phyloP scores from a whole-genome alignment of 2,113 vertebrate species.

The Eulemur macaco region DNA sequence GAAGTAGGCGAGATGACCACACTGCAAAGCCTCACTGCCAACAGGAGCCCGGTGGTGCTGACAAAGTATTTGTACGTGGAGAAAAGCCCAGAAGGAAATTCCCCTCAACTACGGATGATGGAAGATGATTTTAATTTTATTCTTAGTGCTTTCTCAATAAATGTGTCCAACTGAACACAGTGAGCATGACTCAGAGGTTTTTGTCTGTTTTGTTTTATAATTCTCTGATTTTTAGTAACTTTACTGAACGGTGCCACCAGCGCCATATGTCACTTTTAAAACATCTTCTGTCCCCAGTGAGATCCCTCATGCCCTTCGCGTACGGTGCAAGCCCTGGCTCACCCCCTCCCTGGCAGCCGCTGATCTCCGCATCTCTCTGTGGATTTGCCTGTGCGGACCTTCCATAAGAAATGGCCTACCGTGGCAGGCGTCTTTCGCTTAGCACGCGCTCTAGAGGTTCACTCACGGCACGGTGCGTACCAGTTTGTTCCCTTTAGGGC shows the following conservation, averaged over 20 bases:
- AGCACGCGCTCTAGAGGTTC: neutral
- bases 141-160: neutral
- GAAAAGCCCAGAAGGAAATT: neutral
- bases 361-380: neutral
- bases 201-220: neutral
- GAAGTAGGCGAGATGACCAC: neutral
- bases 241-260: neutral
- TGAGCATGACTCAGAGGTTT: neutral
- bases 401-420: neutral
- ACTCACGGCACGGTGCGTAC: rapidly evolving
- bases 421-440: neutral
- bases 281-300: neutral
- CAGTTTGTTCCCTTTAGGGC: neutral
- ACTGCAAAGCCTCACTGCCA: neutral
- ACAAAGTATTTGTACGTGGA: neutral
- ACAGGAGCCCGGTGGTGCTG: neutral
- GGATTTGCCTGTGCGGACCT: neutral
- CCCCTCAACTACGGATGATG: rapidly evolving
- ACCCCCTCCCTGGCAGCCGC: neutral
- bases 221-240: neutral
- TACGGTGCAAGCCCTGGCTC: neutral
- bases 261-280: neutral
- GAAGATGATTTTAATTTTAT: neutral
- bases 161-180: neutral
- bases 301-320: neutral